Base-by-base conservation (phyloP, 1,140 invertebrate species). In the Diabrotica undecimpunctata region DNA sequence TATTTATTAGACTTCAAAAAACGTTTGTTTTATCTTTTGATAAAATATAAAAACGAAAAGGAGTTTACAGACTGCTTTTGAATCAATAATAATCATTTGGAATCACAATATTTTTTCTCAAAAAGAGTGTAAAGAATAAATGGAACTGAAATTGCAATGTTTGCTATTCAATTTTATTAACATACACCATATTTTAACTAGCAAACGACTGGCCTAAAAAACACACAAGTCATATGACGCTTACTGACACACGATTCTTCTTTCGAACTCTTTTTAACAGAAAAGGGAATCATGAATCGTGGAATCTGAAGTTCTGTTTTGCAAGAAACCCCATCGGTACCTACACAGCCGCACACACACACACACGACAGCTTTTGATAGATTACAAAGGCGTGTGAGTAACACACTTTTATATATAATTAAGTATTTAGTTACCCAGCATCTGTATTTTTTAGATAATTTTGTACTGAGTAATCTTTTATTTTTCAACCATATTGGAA, bases 261-360 rank as follows among this genome's bases (percentile, higher is more conserved):
- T 60, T 60, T 60, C 46, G 41, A 50, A 60, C 58, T 60, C 38
- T 60, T 46, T 46, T 60, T 60, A 51, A 60, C 14, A 46, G 41
- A 41, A 51, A 60, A 60, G 38, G 39, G 50, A 60, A 46, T n/a
- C 8, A n/a, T 46, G 41, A 46, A 46, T 46, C 5, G 41, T 46
- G 8, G 41, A 46, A 46, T 46, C 41, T 8, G 41, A n/a, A 46
- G 41, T 46, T 46, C 4, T 46, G 41, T 46, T 46, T 46, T 46
- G 41, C 41, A 46, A 46, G 41, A 46, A 46, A 46, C 41, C 41
- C 41, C n/a, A 46, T 46, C 25, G 41, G 8, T 46, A 46, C n/a
- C 41, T 46, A n/a, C 41, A 10, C 41, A 46, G n/a, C 8, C 8
- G 3, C 41, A 46, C 41, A 46, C 41, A n/a, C 41, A 46, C 41